Percentiles rank a stretch among this genome's conserved stretches.
phyloP scores from a whole-genome alignment of 2,797 vertebrate species.

The Danio albolineatus region DNA sequence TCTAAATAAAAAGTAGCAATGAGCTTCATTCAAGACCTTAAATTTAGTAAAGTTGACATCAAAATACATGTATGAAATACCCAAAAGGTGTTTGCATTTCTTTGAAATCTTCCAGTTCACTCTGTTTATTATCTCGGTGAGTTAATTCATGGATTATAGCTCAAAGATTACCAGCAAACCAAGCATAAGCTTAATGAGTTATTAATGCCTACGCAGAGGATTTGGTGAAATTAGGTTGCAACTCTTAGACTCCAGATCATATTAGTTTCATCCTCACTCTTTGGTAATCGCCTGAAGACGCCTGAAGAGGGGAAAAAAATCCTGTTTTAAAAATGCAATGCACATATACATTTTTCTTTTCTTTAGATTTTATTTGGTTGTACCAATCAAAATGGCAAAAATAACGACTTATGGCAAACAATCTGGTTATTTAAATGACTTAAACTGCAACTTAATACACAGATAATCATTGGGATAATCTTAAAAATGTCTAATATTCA shows the following conservation, averaged over 20 bases:
- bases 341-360: background rate
- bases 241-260: background rate
- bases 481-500: background rate
- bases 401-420: no score
- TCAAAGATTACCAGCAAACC: conserved; percentile 5
- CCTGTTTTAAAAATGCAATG: background rate
- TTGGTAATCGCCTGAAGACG: background rate
- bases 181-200: conserved; percentile 28
- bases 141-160: conserved; percentile 33
- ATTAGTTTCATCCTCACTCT: background rate
- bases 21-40: background rate
- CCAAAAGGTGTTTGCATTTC: background rate
- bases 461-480: background rate
- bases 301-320: no score
- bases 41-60: background rate
- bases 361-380: background rate
- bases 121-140: background rate
- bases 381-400: background rate
- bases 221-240: background rate
- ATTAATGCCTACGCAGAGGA: conserved; percentile 38
- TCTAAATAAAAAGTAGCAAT: background rate
- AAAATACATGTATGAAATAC: background rate
- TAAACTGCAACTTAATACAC: no score
- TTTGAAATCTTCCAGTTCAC: background rate
- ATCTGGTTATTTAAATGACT: no score